Evolutionary conservation across 2,888 invertebrate species (phyloP).

Genomic region (Tetanocera ferruginea): DNA sequence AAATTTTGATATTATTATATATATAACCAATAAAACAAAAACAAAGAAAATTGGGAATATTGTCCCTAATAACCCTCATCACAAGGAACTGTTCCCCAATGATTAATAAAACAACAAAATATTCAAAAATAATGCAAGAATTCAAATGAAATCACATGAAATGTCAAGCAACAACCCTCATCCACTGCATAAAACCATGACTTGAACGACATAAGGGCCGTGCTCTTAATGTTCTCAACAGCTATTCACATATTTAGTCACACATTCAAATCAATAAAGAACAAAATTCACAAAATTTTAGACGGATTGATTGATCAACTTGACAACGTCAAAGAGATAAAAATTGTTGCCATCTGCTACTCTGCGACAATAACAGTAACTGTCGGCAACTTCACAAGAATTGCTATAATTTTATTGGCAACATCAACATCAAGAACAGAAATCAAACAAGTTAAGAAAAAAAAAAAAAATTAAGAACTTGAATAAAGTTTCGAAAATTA

Average conservation of each 20-base stretch:
- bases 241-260: not conserved
- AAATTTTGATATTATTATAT: too few species aligned
- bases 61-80: too few species aligned
- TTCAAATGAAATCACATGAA: constrained; percentile 9
- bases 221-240: not conserved
- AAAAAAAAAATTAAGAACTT: not conserved
- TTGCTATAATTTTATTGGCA: constrained; percentile 4
- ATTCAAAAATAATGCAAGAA: not conserved
- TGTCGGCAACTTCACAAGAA: not conserved
- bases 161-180: constrained; percentile 10
- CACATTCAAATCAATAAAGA: constrained; percentile 13
- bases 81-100: too few species aligned
- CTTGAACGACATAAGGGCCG: not conserved
- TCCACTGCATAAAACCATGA: not conserved
- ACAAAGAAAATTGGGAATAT: not conserved
- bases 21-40: not conserved
- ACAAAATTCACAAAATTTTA: constrained; percentile 13
- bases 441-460: not conserved
- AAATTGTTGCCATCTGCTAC: constrained; percentile 9
- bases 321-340: constrained; percentile 15
- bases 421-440: not conserved
- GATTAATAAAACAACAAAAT: too few species aligned
- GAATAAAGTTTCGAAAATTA: not conserved
- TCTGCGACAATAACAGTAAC: not conserved
- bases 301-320: constrained; percentile 26